A percentile compares a stretch with the other conserved stretches of the same genome.
Conservation (phyloP, 2,113 vertebrate genomes). For the Dipodomys stephensi region DNA sequence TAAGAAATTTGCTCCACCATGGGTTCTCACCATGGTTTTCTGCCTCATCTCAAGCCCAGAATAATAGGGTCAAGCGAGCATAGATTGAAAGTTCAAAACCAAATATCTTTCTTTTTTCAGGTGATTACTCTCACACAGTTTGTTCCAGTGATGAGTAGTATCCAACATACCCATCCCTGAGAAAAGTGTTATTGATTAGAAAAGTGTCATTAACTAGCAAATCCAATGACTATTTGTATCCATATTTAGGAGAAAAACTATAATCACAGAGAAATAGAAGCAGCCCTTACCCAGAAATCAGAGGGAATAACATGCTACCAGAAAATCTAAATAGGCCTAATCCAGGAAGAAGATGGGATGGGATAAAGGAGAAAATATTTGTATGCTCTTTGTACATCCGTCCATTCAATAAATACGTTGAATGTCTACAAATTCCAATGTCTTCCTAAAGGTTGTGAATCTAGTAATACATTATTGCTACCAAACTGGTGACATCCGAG, state of each 20-base stretch:
- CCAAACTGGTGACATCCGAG: not conserved
- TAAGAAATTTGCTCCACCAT: not conserved
- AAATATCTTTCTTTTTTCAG: not conserved
- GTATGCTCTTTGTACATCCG: not conserved
- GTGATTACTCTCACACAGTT: not conserved
- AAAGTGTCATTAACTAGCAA: not conserved
- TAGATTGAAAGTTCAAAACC: not conserved
- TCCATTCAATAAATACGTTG: not conserved
- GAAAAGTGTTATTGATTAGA: not conserved
- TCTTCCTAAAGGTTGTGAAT: not conserved
- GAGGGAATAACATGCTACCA: not conserved
- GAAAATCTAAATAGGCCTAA: not conserved
- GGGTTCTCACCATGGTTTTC: too few relatives aligned
- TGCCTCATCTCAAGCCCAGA: not conserved
- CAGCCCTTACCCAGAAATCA: not conserved
- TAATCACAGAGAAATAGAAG: not conserved
- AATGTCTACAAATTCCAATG: not conserved
- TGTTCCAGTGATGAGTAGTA: not conserved
- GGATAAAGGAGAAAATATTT: rapidly evolving
- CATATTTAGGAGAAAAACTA: not conserved
- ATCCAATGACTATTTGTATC: not conserved
- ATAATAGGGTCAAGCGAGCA: not conserved
- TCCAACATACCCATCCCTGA: not conserved
- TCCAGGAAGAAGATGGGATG: not conserved
- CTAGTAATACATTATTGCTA: slow-evolving; percentile 8